Base-by-base conservation (phyloP, 2,113 vertebrate species). In the Plecturocebus donacophilus region DNA sequence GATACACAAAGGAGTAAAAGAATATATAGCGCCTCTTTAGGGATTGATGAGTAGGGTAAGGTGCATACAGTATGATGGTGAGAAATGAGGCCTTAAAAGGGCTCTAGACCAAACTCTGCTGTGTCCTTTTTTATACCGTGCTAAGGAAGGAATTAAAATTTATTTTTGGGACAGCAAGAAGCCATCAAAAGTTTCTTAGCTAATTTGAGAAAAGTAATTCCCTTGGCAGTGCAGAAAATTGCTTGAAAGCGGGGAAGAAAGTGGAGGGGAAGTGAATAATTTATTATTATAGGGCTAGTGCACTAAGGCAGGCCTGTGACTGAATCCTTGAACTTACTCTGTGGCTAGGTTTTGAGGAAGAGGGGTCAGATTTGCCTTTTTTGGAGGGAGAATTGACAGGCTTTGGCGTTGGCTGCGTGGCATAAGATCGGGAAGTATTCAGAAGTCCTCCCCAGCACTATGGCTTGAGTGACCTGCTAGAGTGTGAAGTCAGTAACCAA, bases 191-290 rank as follows among this genome's bases (percentile, higher is more conserved):
- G 16, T 92, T 80, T 90, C 54, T 88, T 47, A 94, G 56, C 25
- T 66, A 88, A 52, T 84, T 97, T 94, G 81, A 92, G 61, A 56
- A 92, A 92, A 85, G 52, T 79, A 70, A n/a, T 94, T 95, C 81
- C 77, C 32, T 23, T 80, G 32, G 40, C 40, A 95, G 32, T 94
- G 66, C 16, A 95, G 76, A 95, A 96, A 85, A 64, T 38, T 93
- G 52, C 66, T 93, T 94, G 64, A 83, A 84, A 73, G 52, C 58
- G 23, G 38, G 70, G 19, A 16, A 27, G 54, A 14, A 38, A 42
- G 21, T 35, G 40, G 61, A 73, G 8, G 76, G 77, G 20, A 91
- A 70, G 40, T 52, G 66, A 84, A n/a, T 58, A 77, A 58, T 76
- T 93, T 47, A 45, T 20, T 88, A 6, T 21, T 76, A 3, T 0